These are phyloP conservation scores for Microtus agrestis DNA, from an alignment of 2,797 vertebrate species.

Conservation along the genomic window DNA sequence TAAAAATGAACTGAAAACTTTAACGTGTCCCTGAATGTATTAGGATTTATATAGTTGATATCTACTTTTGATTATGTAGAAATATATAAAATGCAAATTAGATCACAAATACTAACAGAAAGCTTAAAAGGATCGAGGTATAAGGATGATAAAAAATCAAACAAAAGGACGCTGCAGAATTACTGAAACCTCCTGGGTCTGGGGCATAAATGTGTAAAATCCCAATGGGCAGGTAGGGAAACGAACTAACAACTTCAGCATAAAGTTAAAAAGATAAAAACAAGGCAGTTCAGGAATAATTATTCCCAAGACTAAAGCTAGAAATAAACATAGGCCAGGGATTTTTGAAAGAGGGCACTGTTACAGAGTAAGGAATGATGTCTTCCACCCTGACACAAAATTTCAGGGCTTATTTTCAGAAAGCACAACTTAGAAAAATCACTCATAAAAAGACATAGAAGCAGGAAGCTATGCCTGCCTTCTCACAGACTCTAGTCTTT, in stretches of 20 bases:
- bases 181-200: not conserved
- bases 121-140: not conserved
- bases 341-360: slow-evolving; percentile 10
- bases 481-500: not conserved
- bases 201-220: not conserved
- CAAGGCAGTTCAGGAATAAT: slow-evolving; percentile 36
- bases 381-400: not conserved
- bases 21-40: not conserved
- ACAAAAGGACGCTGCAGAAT: not conserved
- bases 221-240: not conserved
- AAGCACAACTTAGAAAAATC: slow-evolving; percentile 5
- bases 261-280: slow-evolving; percentile 52
- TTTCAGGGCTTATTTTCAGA: slow-evolving; percentile 19
- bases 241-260: not conserved
- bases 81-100: not conserved
- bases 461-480: not conserved
- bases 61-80: not conserved
- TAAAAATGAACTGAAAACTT: slow-evolving; percentile 39
- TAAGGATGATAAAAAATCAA: not conserved
- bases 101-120: slow-evolving; percentile 42
- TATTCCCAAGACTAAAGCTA: slow-evolving; percentile 31
- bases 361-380: not conserved
- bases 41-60: slow-evolving; percentile 3
- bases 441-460: not conserved
- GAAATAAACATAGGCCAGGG: slow-evolving; percentile 17